phyloP scores from a whole-genome alignment of 1,140 invertebrate species.

The Rhagoletis zephyria region DNA sequence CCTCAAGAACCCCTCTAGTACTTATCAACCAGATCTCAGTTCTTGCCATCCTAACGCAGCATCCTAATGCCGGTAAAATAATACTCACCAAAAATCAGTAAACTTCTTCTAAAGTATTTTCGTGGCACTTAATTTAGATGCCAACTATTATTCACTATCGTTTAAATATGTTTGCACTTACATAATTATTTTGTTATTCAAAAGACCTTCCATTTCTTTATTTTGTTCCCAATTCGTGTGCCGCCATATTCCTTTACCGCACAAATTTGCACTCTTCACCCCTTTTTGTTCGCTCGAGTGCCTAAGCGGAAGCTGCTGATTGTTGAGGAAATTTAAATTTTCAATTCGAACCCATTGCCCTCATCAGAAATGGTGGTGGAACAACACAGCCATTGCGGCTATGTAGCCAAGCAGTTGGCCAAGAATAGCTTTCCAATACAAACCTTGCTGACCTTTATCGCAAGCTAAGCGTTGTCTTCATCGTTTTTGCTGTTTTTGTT shows the following conservation, averaged over 20 bases:
- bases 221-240: not conserved
- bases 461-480: not conserved
- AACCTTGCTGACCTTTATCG: not conserved
- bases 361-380: not conserved
- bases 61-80: too few species aligned
- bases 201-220: too few species aligned
- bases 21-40: too few species aligned
- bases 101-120: too few species aligned
- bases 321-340: conserved; percentile 55
- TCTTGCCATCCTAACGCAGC: too few species aligned
- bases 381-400: not conserved
- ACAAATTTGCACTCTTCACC: not conserved
- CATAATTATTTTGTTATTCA: too few species aligned
- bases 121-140: too few species aligned
- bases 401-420: too few species aligned
- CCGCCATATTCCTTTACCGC: not conserved
- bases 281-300: not conserved
- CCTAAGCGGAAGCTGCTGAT: conserved; percentile 49
- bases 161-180: too few species aligned
- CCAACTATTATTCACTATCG: too few species aligned
- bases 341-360: conserved; percentile 40
- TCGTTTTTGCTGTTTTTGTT: not conserved
- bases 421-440: not conserved
- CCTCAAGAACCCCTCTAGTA: too few species aligned
- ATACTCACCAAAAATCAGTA: too few species aligned